A percentile compares a stretch with the other conserved stretches of the same genome.
Conservation (phyloP, 2,888 invertebrate genomes). For the Mactromeris polynyma region DNA sequence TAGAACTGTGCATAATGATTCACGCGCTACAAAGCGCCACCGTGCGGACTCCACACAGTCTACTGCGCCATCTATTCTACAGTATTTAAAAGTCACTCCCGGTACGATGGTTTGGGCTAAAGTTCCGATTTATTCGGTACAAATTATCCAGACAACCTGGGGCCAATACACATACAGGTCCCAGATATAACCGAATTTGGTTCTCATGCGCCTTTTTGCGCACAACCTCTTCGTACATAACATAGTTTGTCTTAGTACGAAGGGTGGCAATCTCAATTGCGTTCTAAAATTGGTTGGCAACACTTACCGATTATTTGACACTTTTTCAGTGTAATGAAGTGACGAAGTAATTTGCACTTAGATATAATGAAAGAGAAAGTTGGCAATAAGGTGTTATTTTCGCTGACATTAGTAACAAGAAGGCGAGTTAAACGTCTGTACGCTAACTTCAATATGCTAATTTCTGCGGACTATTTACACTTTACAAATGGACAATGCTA, state of each 20-base stretch:
- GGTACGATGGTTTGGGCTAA: not conserved
- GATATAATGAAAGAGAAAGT: not conserved
- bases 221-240: not conserved
- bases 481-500: slow-evolving; percentile 43
- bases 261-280: not conserved
- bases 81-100: not conserved
- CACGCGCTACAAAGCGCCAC: not conserved
- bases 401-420: slow-evolving; percentile 18
- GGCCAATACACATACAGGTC: not conserved
- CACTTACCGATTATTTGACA: not conserved
- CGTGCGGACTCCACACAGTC: not conserved
- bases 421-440: slow-evolving; percentile 32
- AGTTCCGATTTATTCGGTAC: not conserved
- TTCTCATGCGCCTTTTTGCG: too few relatives aligned
- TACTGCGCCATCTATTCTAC: not conserved
- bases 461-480: slow-evolving; percentile 63
- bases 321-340: slow-evolving; percentile 25
- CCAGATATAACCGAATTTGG: not conserved
- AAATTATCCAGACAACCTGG: not conserved
- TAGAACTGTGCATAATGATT: not conserved
- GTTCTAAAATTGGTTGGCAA: not conserved
- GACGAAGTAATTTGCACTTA: slow-evolving; percentile 17
- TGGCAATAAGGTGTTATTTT: slow-evolving; percentile 26
- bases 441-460: slow-evolving; percentile 56
- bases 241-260: not conserved